Conservation (phyloP, 2,797 vertebrate genomes). For the Pipistrellus pipistrellus region DNA sequence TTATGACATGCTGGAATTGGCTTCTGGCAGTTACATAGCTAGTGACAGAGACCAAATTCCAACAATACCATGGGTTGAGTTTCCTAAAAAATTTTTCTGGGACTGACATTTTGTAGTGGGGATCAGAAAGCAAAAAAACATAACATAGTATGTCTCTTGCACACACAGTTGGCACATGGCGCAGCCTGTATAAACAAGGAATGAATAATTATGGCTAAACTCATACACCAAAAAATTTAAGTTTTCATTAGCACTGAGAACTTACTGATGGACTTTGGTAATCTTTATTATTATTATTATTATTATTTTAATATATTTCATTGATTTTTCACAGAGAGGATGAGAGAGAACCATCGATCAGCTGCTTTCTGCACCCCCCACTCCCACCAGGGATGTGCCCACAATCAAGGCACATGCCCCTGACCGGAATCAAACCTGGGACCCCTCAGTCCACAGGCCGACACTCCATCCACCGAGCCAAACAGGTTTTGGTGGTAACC, state of each 20-base stretch:
- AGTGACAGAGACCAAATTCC: neutral
- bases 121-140: slow-evolving; percentile 45
- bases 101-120: slow-evolving; percentile 16
- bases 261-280: neutral
- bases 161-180: neutral
- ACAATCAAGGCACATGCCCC: no score
- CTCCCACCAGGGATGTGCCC: no score
- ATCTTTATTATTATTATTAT: neutral
- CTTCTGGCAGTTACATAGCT: neutral
- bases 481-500: neutral
- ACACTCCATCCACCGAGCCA: no score
- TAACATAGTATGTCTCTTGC: neutral
- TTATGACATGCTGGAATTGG: no score
- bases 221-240: slow-evolving; percentile 20
- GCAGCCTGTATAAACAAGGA: slow-evolving; percentile 11
- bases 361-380: no score
- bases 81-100: slow-evolving; percentile 49
- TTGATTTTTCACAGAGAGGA: no score
- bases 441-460: no score
- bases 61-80: neutral
- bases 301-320: no score
- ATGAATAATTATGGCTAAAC: slow-evolving; percentile 31
- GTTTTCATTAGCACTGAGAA: slow-evolving; percentile 45
- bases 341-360: no score
- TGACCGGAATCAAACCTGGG: no score